Evolutionary conservation across 2,797 vertebrate genomes (phyloP).

Genomic region (Peromyscus nudipes): DNA sequence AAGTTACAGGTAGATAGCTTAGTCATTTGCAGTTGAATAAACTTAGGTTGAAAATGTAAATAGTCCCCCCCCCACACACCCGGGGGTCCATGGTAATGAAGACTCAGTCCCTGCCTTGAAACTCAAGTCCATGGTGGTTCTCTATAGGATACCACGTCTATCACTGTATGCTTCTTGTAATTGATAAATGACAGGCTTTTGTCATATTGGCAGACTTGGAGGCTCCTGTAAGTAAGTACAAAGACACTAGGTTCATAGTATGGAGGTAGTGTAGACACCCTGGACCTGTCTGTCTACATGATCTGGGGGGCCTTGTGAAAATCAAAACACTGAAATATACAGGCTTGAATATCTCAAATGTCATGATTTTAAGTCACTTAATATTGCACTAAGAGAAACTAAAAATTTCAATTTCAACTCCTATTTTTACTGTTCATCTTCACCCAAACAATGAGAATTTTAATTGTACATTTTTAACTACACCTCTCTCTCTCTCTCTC

Average conservation of each 20-base stretch:
- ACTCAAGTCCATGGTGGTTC: background rate
- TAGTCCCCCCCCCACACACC: background rate
- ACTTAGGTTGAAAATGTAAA: background rate
- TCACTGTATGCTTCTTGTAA: background rate
- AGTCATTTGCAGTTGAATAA: background rate
- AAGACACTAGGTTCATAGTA: background rate
- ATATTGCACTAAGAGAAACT: background rate
- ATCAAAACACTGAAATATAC: background rate
- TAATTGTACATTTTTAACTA: background rate
- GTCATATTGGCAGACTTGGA: background rate
- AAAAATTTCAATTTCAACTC: background rate
- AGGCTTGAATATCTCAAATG: background rate
- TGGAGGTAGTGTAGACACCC: background rate
- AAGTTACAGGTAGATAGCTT: background rate
- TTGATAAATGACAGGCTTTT: background rate
- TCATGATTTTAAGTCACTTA: background rate
- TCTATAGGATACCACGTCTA: background rate
- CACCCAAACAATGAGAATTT: background rate
- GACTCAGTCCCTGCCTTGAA: background rate
- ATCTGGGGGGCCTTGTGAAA: background rate
- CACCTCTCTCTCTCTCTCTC: background rate
- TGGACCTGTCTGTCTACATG: background rate
- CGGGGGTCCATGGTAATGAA: background rate
- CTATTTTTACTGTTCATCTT: background rate
- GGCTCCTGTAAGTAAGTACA: background rate